Percentiles rank a stretch among this genome's conserved stretches.
Evolutionary conservation across 2,888 invertebrate species (phyloP).

Genomic region (Harmothoe impar): DNA sequence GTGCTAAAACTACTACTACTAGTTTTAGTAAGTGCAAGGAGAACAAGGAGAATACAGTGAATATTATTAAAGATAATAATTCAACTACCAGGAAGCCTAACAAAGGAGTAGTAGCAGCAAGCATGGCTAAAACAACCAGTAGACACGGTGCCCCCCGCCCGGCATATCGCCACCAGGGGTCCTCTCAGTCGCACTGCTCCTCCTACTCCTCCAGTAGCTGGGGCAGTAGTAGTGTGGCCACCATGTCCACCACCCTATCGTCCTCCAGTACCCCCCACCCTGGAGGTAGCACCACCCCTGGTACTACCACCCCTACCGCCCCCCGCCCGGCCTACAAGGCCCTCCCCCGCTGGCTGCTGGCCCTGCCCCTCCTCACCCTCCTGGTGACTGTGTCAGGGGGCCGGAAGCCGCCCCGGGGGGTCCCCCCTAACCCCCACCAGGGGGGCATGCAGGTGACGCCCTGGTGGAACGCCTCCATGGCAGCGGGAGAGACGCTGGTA

Average conservation of each 20-base stretch:
- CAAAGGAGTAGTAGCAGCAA: too few species aligned
- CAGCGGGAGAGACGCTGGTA: neutral
- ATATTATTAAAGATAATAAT: too few species aligned
- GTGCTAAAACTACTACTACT: too few species aligned
- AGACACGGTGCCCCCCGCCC: too few species aligned
- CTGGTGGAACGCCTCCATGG: conserved; percentile 44
- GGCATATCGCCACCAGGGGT: too few species aligned
- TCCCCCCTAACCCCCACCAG: neutral
- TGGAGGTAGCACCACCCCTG: neutral
- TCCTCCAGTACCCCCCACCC: neutral
- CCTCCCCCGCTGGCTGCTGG: conserved; percentile 25
- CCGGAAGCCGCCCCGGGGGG: neutral
- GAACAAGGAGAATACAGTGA: too few species aligned
- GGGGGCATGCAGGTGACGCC: conserved; percentile 45
- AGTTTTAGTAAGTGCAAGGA: too few species aligned
- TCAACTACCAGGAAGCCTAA: too few species aligned
- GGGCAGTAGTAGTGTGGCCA: too few species aligned
- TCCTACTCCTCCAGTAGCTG: too few species aligned
- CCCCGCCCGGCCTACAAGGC: neutral
- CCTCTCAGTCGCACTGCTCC: too few species aligned
- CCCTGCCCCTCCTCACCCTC: conserved; percentile 53
- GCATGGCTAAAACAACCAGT: too few species aligned
- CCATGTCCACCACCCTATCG: neutral
- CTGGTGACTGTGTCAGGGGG: conserved; percentile 34
- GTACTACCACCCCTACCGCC: neutral